Percentiles rank a stretch among this genome's conserved stretches.
phyloP scores from a whole-genome alignment of 2,113 vertebrate species.

The Rhinogobius similis region DNA sequence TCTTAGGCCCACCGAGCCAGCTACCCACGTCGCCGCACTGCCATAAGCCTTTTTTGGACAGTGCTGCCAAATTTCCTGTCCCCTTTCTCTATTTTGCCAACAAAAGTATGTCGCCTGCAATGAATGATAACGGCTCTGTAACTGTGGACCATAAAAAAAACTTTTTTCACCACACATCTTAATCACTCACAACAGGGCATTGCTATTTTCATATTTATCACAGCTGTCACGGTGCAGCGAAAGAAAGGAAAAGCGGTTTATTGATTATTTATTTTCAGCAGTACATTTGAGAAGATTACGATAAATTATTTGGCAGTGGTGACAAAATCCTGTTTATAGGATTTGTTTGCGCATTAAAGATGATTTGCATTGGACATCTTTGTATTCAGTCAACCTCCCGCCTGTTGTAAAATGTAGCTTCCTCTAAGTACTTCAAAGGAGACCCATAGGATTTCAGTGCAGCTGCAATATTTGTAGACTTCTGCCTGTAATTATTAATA shows the following conservation, averaged over 20 bases:
- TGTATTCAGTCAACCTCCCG: constrained; percentile 18
- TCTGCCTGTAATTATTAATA: constrained; percentile 58
- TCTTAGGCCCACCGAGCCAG: constrained; percentile 26
- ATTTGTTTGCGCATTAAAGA: constrained; percentile 1
- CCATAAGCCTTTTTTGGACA: constrained; percentile 36
- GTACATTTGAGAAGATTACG: neutral
- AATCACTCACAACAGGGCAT: constrained; percentile 52
- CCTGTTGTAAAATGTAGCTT: constrained; percentile 11
- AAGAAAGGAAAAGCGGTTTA: constrained; percentile 35
- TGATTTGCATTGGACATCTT: neutral
- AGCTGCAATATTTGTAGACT: constrained; percentile 24
- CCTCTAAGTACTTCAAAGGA: constrained; percentile 48
- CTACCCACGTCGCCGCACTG: constrained; percentile 37
- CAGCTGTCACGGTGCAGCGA: constrained; percentile 42
- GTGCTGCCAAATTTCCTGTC: constrained; percentile 45
- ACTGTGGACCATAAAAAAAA: constrained; percentile 38
- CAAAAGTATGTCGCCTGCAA: constrained; percentile 44
- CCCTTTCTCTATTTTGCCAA: constrained; percentile 28
- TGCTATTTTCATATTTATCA: constrained; percentile 54
- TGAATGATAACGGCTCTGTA: constrained; percentile 44
- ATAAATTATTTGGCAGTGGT: neutral
- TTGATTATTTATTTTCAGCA: constrained; percentile 43
- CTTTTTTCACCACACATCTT: constrained; percentile 44
- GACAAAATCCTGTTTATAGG: neutral
- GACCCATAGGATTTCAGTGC: constrained; percentile 39